Conservation (phyloP, 2,888 invertebrate genomes). For the Hirtodrosophila cameraria region DNA sequence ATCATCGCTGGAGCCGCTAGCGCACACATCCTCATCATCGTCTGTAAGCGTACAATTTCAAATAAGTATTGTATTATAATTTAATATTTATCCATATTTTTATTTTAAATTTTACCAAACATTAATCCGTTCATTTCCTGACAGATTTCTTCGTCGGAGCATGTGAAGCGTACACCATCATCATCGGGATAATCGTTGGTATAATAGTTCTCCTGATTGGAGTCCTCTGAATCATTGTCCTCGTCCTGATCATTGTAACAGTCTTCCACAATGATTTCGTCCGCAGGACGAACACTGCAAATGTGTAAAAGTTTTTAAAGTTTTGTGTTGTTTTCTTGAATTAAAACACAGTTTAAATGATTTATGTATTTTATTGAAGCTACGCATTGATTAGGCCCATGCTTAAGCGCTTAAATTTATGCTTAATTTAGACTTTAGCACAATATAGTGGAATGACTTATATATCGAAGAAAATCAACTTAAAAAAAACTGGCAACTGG, state of each 20-base stretch:
- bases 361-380: constrained; percentile 37
- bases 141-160: constrained; percentile 86
- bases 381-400: constrained; percentile 24
- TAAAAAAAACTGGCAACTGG: constrained; percentile 49
- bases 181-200: constrained; percentile 92
- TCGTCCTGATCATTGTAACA: constrained; percentile 79
- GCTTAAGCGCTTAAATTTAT: constrained; percentile 47
- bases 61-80: no score
- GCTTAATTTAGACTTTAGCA: constrained; percentile 59
- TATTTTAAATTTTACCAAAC: no score
- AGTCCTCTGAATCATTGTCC: constrained; percentile 88
- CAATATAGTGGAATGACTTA: constrained; percentile 56
- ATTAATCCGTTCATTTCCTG: constrained; percentile 85
- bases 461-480: constrained; percentile 28
- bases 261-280: constrained; percentile 81
- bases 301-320: constrained; percentile 1
- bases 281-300: constrained; percentile 78
- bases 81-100: no score
- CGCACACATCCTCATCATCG: constrained; percentile 69
- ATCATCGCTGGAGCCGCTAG: constrained; percentile 70
- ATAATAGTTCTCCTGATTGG: constrained; percentile 91
- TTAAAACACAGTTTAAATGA: constrained; percentile 27
- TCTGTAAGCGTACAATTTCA: constrained; percentile 29
- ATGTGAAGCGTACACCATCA: constrained; percentile 85
- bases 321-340: constrained; percentile 12